Percentiles rank a stretch among this genome's conserved stretches.
Evolutionary conservation across 2,888 invertebrate genomes (phyloP).

Genomic region (Therioaphis trifolii): DNA sequence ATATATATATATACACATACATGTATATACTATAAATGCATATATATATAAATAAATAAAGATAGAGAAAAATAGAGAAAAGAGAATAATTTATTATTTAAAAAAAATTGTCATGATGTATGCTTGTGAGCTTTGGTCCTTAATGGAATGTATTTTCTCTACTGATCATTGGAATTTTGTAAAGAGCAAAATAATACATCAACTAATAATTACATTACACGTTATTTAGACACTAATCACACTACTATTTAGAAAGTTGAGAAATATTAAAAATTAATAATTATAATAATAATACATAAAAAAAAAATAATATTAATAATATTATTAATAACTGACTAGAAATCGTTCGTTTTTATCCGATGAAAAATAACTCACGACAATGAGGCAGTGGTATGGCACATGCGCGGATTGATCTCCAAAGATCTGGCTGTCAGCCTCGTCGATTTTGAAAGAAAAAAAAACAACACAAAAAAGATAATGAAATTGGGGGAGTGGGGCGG

Average conservation of each 20-base stretch:
- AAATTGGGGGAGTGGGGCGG: neutral
- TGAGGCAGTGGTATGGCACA: slow-evolving; percentile 62
- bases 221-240: slow-evolving; percentile 57
- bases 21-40: neutral
- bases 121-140: slow-evolving; percentile 59
- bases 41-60: neutral
- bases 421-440: slow-evolving; percentile 61
- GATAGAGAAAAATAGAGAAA: slow-evolving; percentile 21
- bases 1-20: neutral
- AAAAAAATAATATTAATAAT: slow-evolving; percentile 27
- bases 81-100: slow-evolving; percentile 48
- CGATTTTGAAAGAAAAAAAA: slow-evolving; percentile 48
- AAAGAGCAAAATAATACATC: slow-evolving; percentile 56
- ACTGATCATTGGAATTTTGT: slow-evolving; percentile 59
- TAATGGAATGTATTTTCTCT: slow-evolving; percentile 62
- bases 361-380: slow-evolving; percentile 62
- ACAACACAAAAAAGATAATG: slow-evolving; percentile 25
- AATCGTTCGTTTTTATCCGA: slow-evolving; percentile 52
- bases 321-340: slow-evolving; percentile 53
- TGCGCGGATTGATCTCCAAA: slow-evolving; percentile 53
- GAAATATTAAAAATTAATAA: slow-evolving; percentile 56
- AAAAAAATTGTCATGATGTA: slow-evolving; percentile 56
- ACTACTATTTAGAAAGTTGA: slow-evolving; percentile 58
- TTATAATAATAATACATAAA: slow-evolving; percentile 37
- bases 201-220: slow-evolving; percentile 47